Evolutionary conservation across 2,113 vertebrate genomes (phyloP), one percentile per base, ranked within the genome.

Genomic region (Nannobrachium achirus): DNA sequence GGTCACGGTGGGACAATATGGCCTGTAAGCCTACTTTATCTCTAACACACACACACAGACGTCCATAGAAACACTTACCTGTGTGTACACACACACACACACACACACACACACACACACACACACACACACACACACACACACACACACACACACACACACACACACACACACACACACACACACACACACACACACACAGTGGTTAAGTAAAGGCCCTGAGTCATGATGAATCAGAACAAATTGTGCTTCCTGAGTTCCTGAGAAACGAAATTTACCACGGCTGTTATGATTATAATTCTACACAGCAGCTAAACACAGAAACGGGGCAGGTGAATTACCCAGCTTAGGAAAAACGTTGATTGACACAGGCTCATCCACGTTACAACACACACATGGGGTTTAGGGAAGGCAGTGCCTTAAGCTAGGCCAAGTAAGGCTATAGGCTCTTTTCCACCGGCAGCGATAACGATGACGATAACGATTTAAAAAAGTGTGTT

Each of bases 151-250:
- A 8, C 56, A 62, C 33, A 48, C 15, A 16, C 51, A 13, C 14
- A 16, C 10, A 18, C 16, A 46, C 55, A 42, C 48, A 66, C n/a
- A 58, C 9, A 20, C 56, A 58, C 57, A 53, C 19, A 52, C 40
- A 70, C 68, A 15, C 55, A 58, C 49, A 19, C 20, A 44, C 9
- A 10, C 20, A 38, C 8, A 25, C 18, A 69, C 11, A 53, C 15
- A 38, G 19, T 65, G 75, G 61, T 60, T 53, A 72, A 16, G 62
- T 68, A 71, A 82, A 86, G 77, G n/a, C n/a, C 73, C 84, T 81
- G 79, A 86, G 84, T 88, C 86, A 86, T 85, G 80, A 78, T 85
- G 86, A 85, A 51, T 83, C 82, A 61, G 63, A 69, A 70, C 72
- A 77, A 85, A 78, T 71, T 56, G 41, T 10, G 0, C 73, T 39